These are phyloP conservation scores for Bombus picipes DNA, from an alignment of 1,140 invertebrate genomes.

Conservation along the genomic window DNA sequence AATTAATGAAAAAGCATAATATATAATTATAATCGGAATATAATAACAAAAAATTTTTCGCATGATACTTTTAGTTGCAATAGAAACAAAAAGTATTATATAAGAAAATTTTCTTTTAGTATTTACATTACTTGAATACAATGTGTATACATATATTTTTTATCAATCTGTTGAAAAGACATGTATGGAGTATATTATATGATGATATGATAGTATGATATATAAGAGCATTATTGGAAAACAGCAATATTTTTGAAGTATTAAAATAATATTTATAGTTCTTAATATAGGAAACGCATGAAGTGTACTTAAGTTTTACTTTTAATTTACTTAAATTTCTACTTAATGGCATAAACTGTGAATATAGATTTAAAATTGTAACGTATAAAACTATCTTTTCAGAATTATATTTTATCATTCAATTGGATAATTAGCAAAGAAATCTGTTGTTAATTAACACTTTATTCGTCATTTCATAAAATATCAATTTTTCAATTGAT, in stretches of 20 bases:
- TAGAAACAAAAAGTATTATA: neutral
- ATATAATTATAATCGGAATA: neutral
- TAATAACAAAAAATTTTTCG: neutral
- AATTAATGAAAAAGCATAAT: neutral
- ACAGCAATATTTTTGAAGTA: slow-evolving; percentile 55
- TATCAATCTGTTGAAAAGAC: slow-evolving; percentile 18
- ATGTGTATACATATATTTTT: slow-evolving; percentile 17
- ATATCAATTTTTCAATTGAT: slow-evolving; percentile 10
- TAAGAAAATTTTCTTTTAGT: neutral
- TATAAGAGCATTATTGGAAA: slow-evolving; percentile 57
- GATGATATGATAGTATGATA: neutral
- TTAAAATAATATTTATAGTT: slow-evolving; percentile 53
- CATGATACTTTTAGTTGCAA: neutral
- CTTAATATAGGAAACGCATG: slow-evolving; percentile 38
- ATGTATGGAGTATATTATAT: slow-evolving; percentile 13
- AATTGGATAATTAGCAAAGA: slow-evolving; percentile 13
- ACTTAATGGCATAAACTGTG: neutral
- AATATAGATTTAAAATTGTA: slow-evolving; percentile 13
- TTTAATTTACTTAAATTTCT: slow-evolving; percentile 43
- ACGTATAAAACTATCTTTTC: neutral
- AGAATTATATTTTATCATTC: slow-evolving; percentile 25
- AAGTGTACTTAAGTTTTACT: slow-evolving; percentile 56
- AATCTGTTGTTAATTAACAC: neutral
- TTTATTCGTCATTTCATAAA: slow-evolving; percentile 12
- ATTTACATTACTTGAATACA: neutral